Evolutionary conservation across 2,113 vertebrate species (phyloP), one percentile per base, ranked within the genome.

Genomic region (Sardina pilchardus): DNA sequence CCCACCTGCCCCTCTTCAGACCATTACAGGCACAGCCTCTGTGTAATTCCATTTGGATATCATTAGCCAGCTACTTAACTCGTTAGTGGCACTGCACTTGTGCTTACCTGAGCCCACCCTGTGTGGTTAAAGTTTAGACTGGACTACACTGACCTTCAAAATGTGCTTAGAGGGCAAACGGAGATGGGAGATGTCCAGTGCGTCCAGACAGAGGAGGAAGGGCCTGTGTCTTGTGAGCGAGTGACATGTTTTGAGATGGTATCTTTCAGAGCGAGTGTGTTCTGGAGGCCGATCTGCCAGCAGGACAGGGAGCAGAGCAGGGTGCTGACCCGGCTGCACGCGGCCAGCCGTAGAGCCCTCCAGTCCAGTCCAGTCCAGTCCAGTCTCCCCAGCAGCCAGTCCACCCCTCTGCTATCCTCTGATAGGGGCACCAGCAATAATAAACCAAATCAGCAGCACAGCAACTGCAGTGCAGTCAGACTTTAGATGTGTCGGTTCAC

Each of bases 231-330:
- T 21, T 24, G 53, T 71, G n/a, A 71, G 63, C 30, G 8, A 4
- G 63, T 71, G 26, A 71, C 63, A 34, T 30, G 63, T 71, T 59
- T 30, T 9, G 63, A 71, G 63, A 34, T 71, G 63, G 63, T 71
- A 71, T 71, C 12, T 71, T 71, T 71, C 63, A 71, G 63, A 71
- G 63, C 53, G 53, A 59, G 30, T 71, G n/a, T 71, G n/a, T 67
- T 67, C 1, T 7, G 26, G 59, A 67, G 24, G 59, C 10, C 8
- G 63, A 71, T 8, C 63, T 71, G n/a, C 8, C 8, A 10, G 63
- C 63, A 71, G 63, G 63, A 71, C 63, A 71, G 63, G 63, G 63
- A 71, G n/a, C 63, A 71, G 63, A 34, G 30, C 63, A 71, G 63
- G 24, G 26, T 8, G 1, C 12, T 71, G 63, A 71, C 34, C 63